A percentile compares a stretch with the other conserved stretches of the same genome.
phyloP scores from a whole-genome alignment of 2,113 vertebrate species.

The Numida meleagris region DNA sequence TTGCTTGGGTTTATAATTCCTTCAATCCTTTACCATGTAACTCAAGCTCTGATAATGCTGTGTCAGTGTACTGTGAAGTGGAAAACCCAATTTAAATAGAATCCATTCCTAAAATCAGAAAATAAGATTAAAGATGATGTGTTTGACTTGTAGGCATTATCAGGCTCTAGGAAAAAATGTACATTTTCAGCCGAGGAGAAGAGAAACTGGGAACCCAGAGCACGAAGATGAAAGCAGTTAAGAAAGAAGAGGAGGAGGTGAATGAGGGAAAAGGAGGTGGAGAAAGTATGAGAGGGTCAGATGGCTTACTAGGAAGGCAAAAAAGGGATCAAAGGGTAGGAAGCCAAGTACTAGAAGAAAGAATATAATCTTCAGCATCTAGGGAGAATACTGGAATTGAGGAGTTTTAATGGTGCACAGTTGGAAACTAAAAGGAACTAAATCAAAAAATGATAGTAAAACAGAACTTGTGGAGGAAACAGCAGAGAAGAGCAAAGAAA shows the following conservation, averaged over 20 bases:
- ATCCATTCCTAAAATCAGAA: slow-evolving; percentile 56
- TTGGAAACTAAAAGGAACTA: slow-evolving; percentile 24
- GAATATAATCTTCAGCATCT: slow-evolving; percentile 41
- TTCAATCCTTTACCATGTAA: slow-evolving; percentile 29
- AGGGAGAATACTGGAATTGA: slow-evolving; percentile 37
- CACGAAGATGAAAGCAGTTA: slow-evolving; percentile 46
- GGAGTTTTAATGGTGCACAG: background rate
- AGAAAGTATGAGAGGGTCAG: slow-evolving; percentile 22
- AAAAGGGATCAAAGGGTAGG: slow-evolving; percentile 24
- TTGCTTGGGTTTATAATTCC: slow-evolving; percentile 1
- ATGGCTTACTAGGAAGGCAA: background rate
- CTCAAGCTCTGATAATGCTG: slow-evolving; percentile 35
- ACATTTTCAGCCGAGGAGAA: slow-evolving; percentile 38
- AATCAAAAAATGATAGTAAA: slow-evolving; percentile 9
- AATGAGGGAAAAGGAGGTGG: background rate
- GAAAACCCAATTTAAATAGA: slow-evolving; percentile 53
- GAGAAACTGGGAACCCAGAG: background rate
- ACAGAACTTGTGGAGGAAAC: background rate
- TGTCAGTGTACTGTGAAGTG: slow-evolving; percentile 36
- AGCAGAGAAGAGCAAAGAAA: slow-evolving; percentile 9
- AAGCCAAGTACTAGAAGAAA: slow-evolving; percentile 1
- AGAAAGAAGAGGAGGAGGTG: slow-evolving; percentile 28
- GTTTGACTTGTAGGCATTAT: slow-evolving; percentile 50
- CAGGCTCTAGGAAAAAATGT: slow-evolving; percentile 1
- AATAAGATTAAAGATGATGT: slow-evolving; percentile 60